A percentile compares a stretch with the other conserved stretches of the same genome.
Conservation (phyloP, 2,888 invertebrate genomes). For the Netelia melanura region DNA sequence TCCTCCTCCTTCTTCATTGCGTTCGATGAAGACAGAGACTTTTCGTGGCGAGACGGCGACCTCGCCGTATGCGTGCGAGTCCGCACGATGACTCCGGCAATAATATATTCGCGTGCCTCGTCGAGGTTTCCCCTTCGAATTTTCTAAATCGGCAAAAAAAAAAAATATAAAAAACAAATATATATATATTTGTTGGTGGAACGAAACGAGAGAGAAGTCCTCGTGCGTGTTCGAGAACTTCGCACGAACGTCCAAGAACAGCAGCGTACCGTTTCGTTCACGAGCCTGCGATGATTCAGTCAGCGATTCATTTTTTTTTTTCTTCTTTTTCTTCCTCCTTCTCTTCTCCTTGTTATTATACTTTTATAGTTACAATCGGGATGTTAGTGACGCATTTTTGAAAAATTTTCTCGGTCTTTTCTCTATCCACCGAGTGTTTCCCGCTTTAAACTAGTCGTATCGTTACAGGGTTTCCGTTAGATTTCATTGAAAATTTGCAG, state of each 20-base stretch:
- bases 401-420: neutral
- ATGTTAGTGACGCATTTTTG: conserved; percentile 33
- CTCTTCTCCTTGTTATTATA: conserved; percentile 7
- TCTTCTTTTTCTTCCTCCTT: conserved; percentile 5
- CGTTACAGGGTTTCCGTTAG: too few species aligned
- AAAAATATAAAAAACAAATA: neutral
- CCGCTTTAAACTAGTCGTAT: neutral
- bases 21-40: neutral
- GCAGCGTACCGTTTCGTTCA: neutral
- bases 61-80: neutral
- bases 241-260: conserved; percentile 9
- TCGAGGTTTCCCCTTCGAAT: conserved; percentile 1
- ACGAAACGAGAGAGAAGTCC: neutral
- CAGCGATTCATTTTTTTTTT: neutral
- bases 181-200: neutral
- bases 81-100: conserved; percentile 11
- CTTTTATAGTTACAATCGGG: neutral
- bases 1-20: too few species aligned
- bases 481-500: too few species aligned
- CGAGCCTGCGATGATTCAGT: conserved; percentile 26
- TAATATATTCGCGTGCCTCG: conserved; percentile 7
- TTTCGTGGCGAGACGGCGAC: neutral
- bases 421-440: neutral
- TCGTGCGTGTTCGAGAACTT: neutral
- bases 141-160: conserved; percentile 4